phyloP scores from a whole-genome alignment of 2,113 vertebrate species.

The Phoenicopterus ruber region DNA sequence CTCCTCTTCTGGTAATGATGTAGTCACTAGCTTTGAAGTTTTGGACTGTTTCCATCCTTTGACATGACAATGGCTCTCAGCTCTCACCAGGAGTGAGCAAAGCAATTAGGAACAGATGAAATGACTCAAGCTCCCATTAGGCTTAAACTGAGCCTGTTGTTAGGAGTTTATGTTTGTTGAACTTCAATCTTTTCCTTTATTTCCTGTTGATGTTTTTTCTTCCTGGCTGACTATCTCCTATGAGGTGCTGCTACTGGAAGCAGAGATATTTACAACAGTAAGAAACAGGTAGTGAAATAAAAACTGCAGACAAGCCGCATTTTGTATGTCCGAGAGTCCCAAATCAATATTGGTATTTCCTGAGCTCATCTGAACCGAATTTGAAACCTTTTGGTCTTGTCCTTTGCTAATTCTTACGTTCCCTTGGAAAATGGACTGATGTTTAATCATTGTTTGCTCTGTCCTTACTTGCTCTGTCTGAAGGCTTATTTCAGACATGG shows the following conservation, averaged over 20 bases:
- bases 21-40: neutral
- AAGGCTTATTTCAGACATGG: neutral
- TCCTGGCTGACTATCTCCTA: neutral
- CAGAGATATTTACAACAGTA: neutral
- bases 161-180: neutral
- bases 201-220: neutral
- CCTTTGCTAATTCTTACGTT: neutral
- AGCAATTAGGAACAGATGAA: constrained; percentile 47
- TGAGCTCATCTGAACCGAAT: neutral
- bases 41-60: constrained; percentile 38
- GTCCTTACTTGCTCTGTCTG: neutral
- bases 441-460: neutral
- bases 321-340: neutral
- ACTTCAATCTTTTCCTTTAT: neutral
- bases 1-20: neutral
- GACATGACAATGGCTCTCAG: constrained; percentile 31
- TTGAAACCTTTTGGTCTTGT: neutral
- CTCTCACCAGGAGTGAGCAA: constrained; percentile 45
- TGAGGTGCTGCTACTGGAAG: neutral
- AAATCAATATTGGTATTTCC: neutral
- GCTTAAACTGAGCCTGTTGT: neutral
- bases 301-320: neutral
- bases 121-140: constrained; percentile 29
- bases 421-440: neutral
- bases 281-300: neutral